A percentile compares a stretch with the other conserved stretches of the same genome.
Conservation (phyloP, 1,140 invertebrate genomes). For the Caerostris darwini region DNA sequence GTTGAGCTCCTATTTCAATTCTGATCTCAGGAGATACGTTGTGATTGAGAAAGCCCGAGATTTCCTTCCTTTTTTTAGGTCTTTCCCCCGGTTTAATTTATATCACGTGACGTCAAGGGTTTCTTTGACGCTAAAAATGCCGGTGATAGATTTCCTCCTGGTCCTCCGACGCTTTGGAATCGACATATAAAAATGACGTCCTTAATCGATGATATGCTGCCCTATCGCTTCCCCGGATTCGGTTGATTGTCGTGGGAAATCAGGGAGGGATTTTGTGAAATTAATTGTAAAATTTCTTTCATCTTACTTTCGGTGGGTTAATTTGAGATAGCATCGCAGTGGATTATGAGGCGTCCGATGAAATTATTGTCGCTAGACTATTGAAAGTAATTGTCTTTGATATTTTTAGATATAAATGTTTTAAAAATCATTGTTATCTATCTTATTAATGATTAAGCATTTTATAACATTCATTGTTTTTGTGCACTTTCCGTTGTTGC, state of each 20-base stretch:
- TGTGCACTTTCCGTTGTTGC: not conserved
- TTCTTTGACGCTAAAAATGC: not conserved
- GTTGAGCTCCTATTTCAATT: slow-evolving; percentile 64
- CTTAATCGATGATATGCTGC: too few species aligned
- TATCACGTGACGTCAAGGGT: not conserved
- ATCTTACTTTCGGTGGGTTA: not conserved
- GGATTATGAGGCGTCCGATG: too few species aligned
- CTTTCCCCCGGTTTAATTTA: not conserved
- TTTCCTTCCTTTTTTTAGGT: not conserved
- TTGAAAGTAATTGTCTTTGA: not conserved
- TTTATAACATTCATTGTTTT: not conserved
- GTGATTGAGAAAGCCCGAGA: slow-evolving; percentile 37
- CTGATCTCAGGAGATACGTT: slow-evolving; percentile 29
- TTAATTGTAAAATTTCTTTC: not conserved
- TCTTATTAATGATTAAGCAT: not conserved
- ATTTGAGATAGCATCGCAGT: not conserved
- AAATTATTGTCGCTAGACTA: not conserved
- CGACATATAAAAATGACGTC: too few species aligned
- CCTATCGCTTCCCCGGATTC: too few species aligned
- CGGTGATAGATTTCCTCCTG: not conserved
- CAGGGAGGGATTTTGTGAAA: not conserved
- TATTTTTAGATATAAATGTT: not conserved
- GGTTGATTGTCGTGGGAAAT: not conserved
- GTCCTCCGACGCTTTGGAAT: not conserved
- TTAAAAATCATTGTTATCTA: not conserved